Percentiles rank a stretch among this genome's conserved stretches.
These are phyloP conservation scores for Cyanistes caeruleus DNA, from an alignment of 2,113 vertebrate genomes.

Conservation along the genomic window DNA sequence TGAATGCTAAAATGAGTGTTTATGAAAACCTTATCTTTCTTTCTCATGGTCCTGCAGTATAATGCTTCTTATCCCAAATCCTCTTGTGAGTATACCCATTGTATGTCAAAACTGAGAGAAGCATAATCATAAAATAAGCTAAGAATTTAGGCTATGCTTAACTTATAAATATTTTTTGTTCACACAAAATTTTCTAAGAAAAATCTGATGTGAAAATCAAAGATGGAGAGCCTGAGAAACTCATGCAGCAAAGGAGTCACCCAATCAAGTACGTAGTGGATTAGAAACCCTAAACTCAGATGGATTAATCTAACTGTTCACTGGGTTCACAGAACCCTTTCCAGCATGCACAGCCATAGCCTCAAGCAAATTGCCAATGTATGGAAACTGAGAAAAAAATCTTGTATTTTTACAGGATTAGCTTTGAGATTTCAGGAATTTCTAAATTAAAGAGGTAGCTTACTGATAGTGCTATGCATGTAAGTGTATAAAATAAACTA, in stretches of 20 bases:
- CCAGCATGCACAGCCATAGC: neutral
- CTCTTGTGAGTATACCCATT: neutral
- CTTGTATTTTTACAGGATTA: neutral
- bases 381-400: neutral
- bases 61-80: neutral
- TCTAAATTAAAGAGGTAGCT: neutral
- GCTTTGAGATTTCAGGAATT: neutral
- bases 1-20: neutral
- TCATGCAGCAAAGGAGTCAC: neutral
- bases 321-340: neutral
- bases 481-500: neutral
- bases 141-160: constrained; percentile 15
- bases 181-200: constrained; percentile 10
- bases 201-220: constrained; percentile 21
- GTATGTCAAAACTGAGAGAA: neutral
- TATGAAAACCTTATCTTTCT: neutral
- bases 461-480: neutral
- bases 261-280: neutral
- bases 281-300: neutral
- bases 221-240: neutral
- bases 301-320: neutral
- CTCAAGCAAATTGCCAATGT: neutral
- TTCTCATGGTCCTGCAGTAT: neutral
- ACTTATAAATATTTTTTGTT: constrained; percentile 42
- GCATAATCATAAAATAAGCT: constrained; percentile 4